A percentile compares a stretch with the other conserved stretches of the same genome.
phyloP scores from a whole-genome alignment of 1,140 invertebrate species.

The Fopius arisanus region DNA sequence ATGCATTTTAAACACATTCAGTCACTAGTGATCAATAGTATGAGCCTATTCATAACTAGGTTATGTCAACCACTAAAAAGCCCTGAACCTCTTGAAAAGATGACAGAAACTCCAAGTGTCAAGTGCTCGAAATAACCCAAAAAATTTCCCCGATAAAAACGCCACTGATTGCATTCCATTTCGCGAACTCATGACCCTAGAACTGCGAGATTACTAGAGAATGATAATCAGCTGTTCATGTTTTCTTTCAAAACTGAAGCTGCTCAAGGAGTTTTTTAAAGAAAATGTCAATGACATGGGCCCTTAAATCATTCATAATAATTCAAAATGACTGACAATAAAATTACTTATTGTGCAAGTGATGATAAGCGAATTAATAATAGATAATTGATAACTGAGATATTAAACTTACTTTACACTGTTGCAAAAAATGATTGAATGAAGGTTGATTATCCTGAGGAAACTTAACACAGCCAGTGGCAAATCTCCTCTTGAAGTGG shows the following conservation, averaged over 20 bases:
- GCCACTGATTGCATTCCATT: not conserved
- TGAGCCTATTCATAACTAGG: not conserved
- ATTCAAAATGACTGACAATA: not conserved
- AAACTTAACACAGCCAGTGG: constrained; percentile 3
- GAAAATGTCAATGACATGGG: not conserved
- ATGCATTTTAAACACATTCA: not conserved
- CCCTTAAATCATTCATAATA: not conserved
- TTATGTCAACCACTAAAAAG: not conserved
- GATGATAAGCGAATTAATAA: too few species aligned
- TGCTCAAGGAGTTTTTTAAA: too few species aligned
- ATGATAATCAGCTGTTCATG: not conserved
- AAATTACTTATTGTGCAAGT: too few species aligned
- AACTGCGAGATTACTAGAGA: not conserved
- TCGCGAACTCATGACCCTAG: not conserved
- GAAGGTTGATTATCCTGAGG: not conserved
- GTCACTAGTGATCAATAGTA: not conserved
- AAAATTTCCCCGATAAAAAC: not conserved
- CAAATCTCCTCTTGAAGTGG: constrained; percentile 63
- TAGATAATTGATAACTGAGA: not conserved
- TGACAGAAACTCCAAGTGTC: not conserved
- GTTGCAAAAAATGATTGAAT: not conserved
- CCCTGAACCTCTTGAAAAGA: not conserved
- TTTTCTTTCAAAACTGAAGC: not conserved
- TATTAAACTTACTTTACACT: not conserved
- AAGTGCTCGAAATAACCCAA: not conserved